Conservation (phyloP, 1,140 invertebrate genomes). For the Streblospio benedicti region DNA sequence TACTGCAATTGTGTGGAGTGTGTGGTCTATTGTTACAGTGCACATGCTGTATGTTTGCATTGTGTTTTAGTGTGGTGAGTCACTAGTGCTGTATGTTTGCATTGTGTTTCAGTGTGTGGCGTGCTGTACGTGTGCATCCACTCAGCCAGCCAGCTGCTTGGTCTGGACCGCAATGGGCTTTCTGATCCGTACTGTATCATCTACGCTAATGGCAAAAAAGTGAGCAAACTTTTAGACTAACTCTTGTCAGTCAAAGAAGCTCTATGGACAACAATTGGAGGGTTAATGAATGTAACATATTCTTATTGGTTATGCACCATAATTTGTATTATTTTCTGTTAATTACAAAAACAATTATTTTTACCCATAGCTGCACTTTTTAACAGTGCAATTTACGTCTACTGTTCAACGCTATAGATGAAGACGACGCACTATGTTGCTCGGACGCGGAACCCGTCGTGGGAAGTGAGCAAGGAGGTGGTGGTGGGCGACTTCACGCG, state of each 20-base stretch:
- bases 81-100: slow-evolving; percentile 14
- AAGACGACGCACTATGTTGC: slow-evolving; percentile 53
- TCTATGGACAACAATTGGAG: neutral
- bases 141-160: slow-evolving; percentile 49
- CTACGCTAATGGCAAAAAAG: slow-evolving; percentile 53
- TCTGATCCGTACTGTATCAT: slow-evolving; percentile 55
- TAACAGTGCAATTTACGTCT: too few relatives aligned
- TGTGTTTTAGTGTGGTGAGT: slow-evolving; percentile 14
- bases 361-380: too few relatives aligned
- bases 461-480: slow-evolving; percentile 53
- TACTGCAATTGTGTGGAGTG: too few relatives aligned
- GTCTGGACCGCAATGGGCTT: slow-evolving; percentile 43
- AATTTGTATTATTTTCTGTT: too few relatives aligned
- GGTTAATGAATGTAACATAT: too few relatives aligned
- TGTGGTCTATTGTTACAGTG: too few relatives aligned
- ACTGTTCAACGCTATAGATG: slow-evolving; percentile 49
- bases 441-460: slow-evolving; percentile 48
- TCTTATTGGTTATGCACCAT: too few relatives aligned
- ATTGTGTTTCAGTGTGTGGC: slow-evolving; percentile 39
- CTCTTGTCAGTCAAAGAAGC: neutral
- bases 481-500: slow-evolving; percentile 51
- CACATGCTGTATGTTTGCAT: slow-evolving; percentile 1
- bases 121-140: slow-evolving; percentile 53
- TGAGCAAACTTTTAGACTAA: slow-evolving; percentile 26
- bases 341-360: too few relatives aligned